Base-by-base conservation (phyloP, 2,113 vertebrate genomes). In the Nansenia antarctica region DNA sequence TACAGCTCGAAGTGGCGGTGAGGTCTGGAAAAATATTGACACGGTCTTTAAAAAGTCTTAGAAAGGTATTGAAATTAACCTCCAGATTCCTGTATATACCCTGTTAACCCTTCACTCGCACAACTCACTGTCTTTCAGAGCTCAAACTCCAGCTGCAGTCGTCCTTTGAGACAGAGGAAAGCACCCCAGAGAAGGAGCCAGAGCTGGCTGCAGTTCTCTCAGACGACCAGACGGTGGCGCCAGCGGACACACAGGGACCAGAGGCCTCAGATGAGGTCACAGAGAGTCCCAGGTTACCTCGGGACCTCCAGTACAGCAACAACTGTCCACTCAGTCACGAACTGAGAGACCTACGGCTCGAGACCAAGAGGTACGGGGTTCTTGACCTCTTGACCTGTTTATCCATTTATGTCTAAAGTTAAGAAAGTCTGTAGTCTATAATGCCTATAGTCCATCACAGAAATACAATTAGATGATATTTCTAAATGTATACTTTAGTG, bases 101-200 rank as follows among this genome's bases (percentile, higher is more conserved):
- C n/a, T n/a, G n/a, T n/a, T n/a, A n/a, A n/a, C n/a, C 15, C 22
- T 39, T 4, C 31, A 3, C 18, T 37, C 15, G 37, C 53, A 35
- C 18, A 9, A n/a, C 52, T 59, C 18, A 42, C 12, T 69, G 22
- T 34, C 26, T 72, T 35, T 34, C 81, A 96, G 95, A 93, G 42
- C 86, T 92, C 34, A 92, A 91, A 58, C 78, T 92, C 35, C 92
- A 94, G 69, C 86, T 92, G 14, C 84, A 79, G 86, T 91, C 82
- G 15, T 91, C 86, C 0, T 90, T 85, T 30, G 92, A 93, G 74
- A 66, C 14, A 0, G 92, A 94, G 9, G 87, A 91, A n/a, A 70
- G 70, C 58, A 65, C 18, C 9, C 53, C 81, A 0, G 80, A 85
- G 12, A 59, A 18, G 8, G 83, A 89, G 42, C 78, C 62, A 5